These are phyloP conservation scores for Prochilodus magdalenae DNA, from an alignment of 2,113 vertebrate genomes.

Conservation along the genomic window DNA sequence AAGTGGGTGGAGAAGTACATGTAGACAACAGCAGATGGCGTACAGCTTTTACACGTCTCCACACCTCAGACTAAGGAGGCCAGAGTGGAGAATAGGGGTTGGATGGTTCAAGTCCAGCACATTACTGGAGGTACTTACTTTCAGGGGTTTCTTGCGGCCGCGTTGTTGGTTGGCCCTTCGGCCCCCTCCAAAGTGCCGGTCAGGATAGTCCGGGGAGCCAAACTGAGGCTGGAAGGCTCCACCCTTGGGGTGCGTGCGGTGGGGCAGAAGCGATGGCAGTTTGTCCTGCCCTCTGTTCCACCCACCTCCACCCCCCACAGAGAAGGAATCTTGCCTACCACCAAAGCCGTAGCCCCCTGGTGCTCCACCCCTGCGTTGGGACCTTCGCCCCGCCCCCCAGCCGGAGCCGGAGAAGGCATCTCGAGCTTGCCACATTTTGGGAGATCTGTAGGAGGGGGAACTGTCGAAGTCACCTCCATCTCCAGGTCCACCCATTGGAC, in stretches of 20 bases:
- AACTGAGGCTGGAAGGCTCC: conserved; percentile 72
- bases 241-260: conserved; percentile 83
- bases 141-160: conserved; percentile 84
- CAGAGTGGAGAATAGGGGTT: neutral
- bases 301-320: conserved; percentile 75
- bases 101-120: conserved; percentile 43
- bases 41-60: neutral
- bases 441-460: conserved; percentile 78
- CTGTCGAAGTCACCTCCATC: conserved; percentile 79
- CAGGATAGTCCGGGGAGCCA: conserved; percentile 84
- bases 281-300: conserved; percentile 72
- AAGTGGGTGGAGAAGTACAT: neutral
- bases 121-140: conserved; percentile 81
- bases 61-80: neutral
- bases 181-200: conserved; percentile 85
- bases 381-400: conserved; percentile 43
- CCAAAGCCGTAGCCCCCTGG: conserved; percentile 73
- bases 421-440: conserved; percentile 82
- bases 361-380: conserved; percentile 76
- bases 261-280: conserved; percentile 90
- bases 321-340: conserved; percentile 78
- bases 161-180: conserved; percentile 83
- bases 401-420: conserved; percentile 76
- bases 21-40: neutral
- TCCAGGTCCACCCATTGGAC: conserved; percentile 61